A percentile compares a stretch with the other conserved stretches of the same genome.
Conservation (phyloP, 2,113 vertebrate species). For the Meleagris gallopavo region DNA sequence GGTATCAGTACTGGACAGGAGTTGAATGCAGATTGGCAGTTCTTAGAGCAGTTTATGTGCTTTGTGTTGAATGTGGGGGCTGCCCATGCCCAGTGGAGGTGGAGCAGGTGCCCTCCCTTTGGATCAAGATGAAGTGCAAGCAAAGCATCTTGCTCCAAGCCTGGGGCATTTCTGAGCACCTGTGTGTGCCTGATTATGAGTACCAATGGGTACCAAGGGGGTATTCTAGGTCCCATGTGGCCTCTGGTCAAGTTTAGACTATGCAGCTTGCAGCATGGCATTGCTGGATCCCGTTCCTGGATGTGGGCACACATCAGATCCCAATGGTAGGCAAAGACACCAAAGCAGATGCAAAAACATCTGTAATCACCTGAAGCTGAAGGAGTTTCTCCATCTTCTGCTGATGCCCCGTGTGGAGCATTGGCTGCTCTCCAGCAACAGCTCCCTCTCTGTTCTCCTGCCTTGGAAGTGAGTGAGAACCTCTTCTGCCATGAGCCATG, state of each 20-base stretch:
- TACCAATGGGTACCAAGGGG: background rate
- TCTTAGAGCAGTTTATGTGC: background rate
- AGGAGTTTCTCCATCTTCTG: background rate
- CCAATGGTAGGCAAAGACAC: background rate
- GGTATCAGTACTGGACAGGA: background rate
- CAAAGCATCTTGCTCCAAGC: background rate
- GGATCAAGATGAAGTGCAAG: background rate
- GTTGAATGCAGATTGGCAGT: background rate
- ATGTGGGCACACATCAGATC: background rate
- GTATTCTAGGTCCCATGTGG: background rate
- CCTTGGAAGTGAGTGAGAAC: background rate
- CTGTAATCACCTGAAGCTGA: constrained; percentile 11
- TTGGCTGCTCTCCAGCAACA: background rate
- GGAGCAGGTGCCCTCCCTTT: background rate
- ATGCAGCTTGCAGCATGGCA: background rate
- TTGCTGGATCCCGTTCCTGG: background rate
- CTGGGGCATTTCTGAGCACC: background rate
- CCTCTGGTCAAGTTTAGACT: background rate
- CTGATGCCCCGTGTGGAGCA: background rate
- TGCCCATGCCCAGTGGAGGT: background rate
- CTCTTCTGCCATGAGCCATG: background rate
- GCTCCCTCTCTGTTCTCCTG: background rate
- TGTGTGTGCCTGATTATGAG: background rate
- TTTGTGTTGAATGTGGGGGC: background rate
- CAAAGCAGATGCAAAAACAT: constrained; percentile 8